These are phyloP conservation scores for Dendroctonus valens DNA, from an alignment of 1,140 invertebrate genomes.

Conservation along the genomic window DNA sequence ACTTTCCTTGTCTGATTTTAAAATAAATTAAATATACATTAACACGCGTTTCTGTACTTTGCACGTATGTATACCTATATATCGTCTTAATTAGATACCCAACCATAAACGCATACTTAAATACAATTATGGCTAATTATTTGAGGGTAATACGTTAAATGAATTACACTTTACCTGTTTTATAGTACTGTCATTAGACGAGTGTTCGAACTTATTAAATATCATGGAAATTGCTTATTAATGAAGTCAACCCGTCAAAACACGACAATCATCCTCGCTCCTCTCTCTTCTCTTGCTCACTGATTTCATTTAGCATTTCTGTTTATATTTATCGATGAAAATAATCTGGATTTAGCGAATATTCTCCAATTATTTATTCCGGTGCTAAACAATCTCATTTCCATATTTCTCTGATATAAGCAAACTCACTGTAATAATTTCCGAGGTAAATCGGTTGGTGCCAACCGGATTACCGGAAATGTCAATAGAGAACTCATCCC, in stretches of 20 bases:
- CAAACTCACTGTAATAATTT: conserved; percentile 6
- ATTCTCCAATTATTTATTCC: too few species aligned
- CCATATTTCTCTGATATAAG: background rate
- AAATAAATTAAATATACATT: conserved; percentile 23
- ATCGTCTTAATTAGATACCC: conserved; percentile 26
- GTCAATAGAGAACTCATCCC: conserved; percentile 20
- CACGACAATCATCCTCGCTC: background rate
- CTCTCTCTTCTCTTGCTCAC: too few species aligned
- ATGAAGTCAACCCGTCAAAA: conserved; percentile 3
- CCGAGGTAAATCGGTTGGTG: background rate
- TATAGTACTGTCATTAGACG: conserved; percentile 12
- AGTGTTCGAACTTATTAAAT: conserved; percentile 1
- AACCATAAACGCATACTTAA: conserved; percentile 26
- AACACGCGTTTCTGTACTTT: conserved; percentile 29
- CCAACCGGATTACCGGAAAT: background rate
- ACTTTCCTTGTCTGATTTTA: conserved; percentile 13
- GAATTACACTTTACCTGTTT: conserved; percentile 27
- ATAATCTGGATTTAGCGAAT: too few species aligned
- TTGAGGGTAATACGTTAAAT: conserved; percentile 28
- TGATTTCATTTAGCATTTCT: too few species aligned
- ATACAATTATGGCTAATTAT: conserved; percentile 29
- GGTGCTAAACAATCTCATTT: too few species aligned
- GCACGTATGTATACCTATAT: conserved; percentile 21
- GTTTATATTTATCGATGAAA: too few species aligned
- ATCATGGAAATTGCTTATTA: conserved; percentile 6